Evolutionary conservation across 1,140 invertebrate genomes (phyloP).

Genomic region (Heterodera schachtii): DNA sequence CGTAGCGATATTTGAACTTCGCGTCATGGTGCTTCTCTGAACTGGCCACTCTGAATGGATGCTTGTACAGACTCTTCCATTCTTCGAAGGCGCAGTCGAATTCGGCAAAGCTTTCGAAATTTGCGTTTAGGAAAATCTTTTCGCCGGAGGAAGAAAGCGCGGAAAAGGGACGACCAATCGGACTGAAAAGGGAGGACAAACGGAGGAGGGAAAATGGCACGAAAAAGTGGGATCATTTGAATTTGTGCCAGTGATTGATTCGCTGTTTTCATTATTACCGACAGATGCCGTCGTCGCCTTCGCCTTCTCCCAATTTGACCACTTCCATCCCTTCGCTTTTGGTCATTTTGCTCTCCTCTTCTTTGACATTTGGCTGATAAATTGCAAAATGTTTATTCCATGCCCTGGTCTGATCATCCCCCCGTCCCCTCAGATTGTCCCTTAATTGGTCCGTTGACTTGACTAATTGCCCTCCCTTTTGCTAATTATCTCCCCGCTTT

Average conservation of each 20-base stretch:
- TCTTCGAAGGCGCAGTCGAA: conserved; percentile 52
- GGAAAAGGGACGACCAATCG: not conserved
- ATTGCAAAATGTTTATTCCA: no score
- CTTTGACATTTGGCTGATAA: not conserved
- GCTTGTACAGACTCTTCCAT: conserved; percentile 51
- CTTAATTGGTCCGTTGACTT: no score
- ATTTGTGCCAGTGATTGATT: no score
- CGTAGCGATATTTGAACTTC: conserved; percentile 55
- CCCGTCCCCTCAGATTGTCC: no score
- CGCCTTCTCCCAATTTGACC: not conserved
- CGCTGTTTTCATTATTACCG: not conserved
- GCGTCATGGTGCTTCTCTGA: conserved; percentile 45
- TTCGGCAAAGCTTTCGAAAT: conserved; percentile 33
- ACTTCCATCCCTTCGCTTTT: not conserved
- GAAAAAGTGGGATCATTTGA: no score
- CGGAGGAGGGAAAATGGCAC: no score
- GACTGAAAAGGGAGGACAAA: not conserved
- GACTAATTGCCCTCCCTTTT: no score
- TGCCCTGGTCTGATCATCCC: no score
- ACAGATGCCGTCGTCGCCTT: not conserved
- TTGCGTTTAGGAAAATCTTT: conserved; percentile 11
- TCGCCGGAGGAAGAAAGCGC: not conserved
- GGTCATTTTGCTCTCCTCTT: not conserved
- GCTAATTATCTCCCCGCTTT: not conserved
- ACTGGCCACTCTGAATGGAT: conserved; percentile 58